Conservation (phyloP, 2,888 invertebrate species). For the Disparrhopalites patrizii region DNA sequence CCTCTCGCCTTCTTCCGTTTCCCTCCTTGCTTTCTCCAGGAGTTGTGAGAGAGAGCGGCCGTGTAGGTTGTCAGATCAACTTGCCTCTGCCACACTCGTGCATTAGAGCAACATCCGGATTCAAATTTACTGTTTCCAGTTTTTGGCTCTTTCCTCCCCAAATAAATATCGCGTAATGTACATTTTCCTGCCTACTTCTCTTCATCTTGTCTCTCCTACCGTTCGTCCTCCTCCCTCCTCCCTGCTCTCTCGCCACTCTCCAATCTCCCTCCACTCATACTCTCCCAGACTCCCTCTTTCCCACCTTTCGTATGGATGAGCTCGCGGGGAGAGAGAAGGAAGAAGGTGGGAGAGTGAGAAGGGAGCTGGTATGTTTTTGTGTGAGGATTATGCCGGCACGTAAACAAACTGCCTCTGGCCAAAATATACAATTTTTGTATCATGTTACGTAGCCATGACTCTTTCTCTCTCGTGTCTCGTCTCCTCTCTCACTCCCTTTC, state of each 20-base stretch:
- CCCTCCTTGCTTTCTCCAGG: background rate
- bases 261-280: too few species aligned
- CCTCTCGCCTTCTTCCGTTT: background rate
- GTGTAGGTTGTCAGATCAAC: background rate
- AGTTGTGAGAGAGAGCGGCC: background rate
- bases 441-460: background rate
- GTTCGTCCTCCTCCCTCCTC: background rate
- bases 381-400: background rate
- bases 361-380: background rate
- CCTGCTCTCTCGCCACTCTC: too few species aligned
- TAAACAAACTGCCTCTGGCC: background rate
- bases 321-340: too few species aligned
- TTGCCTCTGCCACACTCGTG: background rate
- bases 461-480: background rate
- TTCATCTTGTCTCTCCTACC: background rate
- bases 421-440: background rate
- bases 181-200: background rate
- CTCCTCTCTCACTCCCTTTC: background rate
- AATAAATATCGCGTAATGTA: too few species aligned
- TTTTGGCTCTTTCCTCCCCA: background rate
- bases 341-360: too few species aligned
- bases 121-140: conserved; percentile 13
- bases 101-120: conserved; percentile 15
- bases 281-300: too few species aligned
- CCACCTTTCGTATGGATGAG: too few species aligned